These are phyloP conservation scores for Galemys pyrenaicus DNA, from an alignment of 2,113 vertebrate species.

Conservation along the genomic window DNA sequence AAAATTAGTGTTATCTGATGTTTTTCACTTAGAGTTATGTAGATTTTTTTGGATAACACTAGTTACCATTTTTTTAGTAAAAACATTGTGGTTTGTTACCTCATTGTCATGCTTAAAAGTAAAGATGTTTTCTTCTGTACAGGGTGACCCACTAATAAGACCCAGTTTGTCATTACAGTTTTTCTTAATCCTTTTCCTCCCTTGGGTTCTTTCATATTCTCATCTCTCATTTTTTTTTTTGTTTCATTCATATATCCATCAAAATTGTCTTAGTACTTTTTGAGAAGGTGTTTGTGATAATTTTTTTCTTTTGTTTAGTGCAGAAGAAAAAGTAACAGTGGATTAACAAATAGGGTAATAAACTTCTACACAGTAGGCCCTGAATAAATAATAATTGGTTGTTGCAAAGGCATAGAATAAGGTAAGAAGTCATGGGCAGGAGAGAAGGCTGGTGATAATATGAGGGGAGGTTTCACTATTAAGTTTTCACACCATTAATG, in stretches of 20 bases:
- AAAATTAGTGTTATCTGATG: not conserved
- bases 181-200: constrained; percentile 23
- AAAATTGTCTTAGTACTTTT: constrained; percentile 53
- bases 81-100: not conserved
- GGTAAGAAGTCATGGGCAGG: constrained; percentile 47
- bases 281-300: constrained; percentile 59
- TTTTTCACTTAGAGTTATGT: not conserved
- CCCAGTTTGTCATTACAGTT: not conserved
- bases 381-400: constrained; percentile 64
- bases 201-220: not conserved
- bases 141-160: not conserved
- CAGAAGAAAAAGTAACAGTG: constrained; percentile 61
- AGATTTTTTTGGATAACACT: not conserved
- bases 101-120: constrained; percentile 1
- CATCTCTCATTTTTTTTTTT: not conserved
- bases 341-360: constrained; percentile 65
- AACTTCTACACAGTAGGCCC: constrained; percentile 33
- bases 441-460: constrained; percentile 37
- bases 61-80: not conserved
- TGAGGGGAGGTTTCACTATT: not conserved
- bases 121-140: constrained; percentile 37
- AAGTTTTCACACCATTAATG: not conserved
- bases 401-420: constrained; percentile 55
- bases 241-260: not conserved
- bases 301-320: constrained; percentile 62